phyloP scores from a whole-genome alignment of 2,797 vertebrate species.

The Helarctos malayanus region DNA sequence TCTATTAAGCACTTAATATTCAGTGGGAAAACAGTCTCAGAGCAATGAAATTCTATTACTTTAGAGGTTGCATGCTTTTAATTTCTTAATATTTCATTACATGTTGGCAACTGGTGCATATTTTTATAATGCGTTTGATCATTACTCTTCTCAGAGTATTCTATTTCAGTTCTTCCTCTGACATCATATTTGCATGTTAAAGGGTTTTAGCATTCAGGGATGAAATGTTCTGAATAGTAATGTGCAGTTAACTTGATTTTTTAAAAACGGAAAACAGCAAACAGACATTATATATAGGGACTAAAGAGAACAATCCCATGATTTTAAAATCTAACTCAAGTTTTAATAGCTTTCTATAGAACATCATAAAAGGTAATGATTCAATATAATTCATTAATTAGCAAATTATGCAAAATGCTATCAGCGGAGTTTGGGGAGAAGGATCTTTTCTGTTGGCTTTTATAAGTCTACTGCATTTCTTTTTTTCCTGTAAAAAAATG shows the following conservation, averaged over 20 bases:
- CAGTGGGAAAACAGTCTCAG: conserved; percentile 84
- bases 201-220: conserved; percentile 81
- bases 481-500: conserved; percentile 75
- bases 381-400: conserved; percentile 87
- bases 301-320: conserved; percentile 77
- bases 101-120: conserved; percentile 77
- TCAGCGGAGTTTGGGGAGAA: conserved; percentile 82
- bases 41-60: conserved; percentile 86
- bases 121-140: conserved; percentile 82
- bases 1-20: conserved; percentile 84
- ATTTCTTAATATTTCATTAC: conserved; percentile 86
- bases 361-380: conserved; percentile 83
- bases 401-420: conserved; percentile 84
- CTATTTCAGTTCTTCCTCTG: conserved; percentile 84
- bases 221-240: conserved; percentile 85
- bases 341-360: conserved; percentile 82
- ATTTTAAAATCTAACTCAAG: conserved; percentile 62
- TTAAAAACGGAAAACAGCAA: conserved; percentile 81
- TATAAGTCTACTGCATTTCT: conserved; percentile 86
- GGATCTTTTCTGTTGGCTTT: conserved; percentile 83
- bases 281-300: conserved; percentile 75
- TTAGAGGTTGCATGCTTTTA: conserved; percentile 82
- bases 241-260: conserved; percentile 84
- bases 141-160: conserved; percentile 82
- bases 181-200: conserved; percentile 84